These are phyloP conservation scores for Prionailurus viverrinus DNA, from an alignment of 2,113 vertebrate species.

Conservation along the genomic window DNA sequence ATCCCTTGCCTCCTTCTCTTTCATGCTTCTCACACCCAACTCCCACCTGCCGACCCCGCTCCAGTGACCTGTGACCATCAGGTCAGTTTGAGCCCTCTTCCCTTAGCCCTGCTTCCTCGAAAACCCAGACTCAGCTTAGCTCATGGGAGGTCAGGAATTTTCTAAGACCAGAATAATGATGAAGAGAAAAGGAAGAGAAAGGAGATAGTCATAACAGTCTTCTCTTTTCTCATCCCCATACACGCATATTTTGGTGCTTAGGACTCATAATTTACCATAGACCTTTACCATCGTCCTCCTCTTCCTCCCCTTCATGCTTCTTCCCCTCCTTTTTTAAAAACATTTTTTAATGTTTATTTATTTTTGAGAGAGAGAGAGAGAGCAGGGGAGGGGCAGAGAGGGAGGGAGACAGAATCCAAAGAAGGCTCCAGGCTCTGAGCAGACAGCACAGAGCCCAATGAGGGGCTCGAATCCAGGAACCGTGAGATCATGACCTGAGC, in stretches of 20 bases:
- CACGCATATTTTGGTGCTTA: not conserved
- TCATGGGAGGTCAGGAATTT: not conserved
- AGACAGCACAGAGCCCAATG: too few species aligned
- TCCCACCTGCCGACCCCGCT: accelerated
- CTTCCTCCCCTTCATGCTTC: not conserved
- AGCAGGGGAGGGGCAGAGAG: too few species aligned
- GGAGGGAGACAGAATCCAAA: too few species aligned
- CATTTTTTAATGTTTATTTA: too few species aligned
- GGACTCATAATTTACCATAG: not conserved
- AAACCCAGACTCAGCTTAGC: not conserved
- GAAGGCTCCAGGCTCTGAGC: too few species aligned
- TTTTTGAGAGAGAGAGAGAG: too few species aligned
- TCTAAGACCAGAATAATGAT: not conserved
- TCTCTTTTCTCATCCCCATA: not conserved
- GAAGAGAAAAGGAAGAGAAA: not conserved
- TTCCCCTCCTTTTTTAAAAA: not conserved
- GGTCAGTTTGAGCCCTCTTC: not conserved
- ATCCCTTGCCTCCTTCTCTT: not conserved
- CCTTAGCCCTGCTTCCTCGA: not conserved
- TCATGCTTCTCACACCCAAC: accelerated
- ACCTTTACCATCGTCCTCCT: not conserved
- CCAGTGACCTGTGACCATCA: not conserved
- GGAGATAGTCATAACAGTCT: not conserved
- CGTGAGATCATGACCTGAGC: too few species aligned
- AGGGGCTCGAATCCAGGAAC: too few species aligned